Evolutionary conservation across 2,888 invertebrate species (phyloP), one percentile per base, ranked within the genome.

Genomic region (Diaphora mendica): DNA sequence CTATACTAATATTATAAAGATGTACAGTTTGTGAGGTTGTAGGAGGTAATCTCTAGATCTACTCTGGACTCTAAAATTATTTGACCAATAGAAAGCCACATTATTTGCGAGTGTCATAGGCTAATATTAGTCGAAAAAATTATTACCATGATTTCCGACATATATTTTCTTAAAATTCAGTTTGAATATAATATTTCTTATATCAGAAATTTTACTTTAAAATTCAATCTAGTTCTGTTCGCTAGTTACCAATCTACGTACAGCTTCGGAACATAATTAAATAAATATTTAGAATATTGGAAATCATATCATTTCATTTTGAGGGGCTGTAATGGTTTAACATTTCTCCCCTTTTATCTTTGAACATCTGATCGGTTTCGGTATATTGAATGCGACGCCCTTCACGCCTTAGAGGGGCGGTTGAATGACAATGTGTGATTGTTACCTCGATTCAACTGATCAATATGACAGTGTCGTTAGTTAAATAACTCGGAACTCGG

Each of bases 301-400:
- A 89, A 87, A 85, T 88, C 84, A 86, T 84, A 86, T 86, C 82
- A 82, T 81, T 82, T 84, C 82, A 84, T 83, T 87, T 87, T 85
- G 82, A 82, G 82, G 79, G 83, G 76, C 79, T 71, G 73, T 74
- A 81, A 86, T 78, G 81, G 79, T 77, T 85, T 85, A 79, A 79
- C 81, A 74, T 84, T 78, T 68, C 80, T 77, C 78, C 85, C 84
- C 84, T 86, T 88, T 87, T 87, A 87, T 87, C 86, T 88, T 83
- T 80, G 85, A 83, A 82, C 83, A 82, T 81, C 80, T 84, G 87
- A 90, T 89, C 88, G 85, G 85, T 87, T 87, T 82, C 85, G 69
- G 74, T 86, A 77, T 86, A 87, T 89, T 86, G 87, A 82, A 81
- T 71, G 68, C 73, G 77, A 85, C 88, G 87, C 88, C 86, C 79